These are phyloP conservation scores for Matsumyia berberina DNA, from an alignment of 2,888 invertebrate genomes.

Conservation along the genomic window DNA sequence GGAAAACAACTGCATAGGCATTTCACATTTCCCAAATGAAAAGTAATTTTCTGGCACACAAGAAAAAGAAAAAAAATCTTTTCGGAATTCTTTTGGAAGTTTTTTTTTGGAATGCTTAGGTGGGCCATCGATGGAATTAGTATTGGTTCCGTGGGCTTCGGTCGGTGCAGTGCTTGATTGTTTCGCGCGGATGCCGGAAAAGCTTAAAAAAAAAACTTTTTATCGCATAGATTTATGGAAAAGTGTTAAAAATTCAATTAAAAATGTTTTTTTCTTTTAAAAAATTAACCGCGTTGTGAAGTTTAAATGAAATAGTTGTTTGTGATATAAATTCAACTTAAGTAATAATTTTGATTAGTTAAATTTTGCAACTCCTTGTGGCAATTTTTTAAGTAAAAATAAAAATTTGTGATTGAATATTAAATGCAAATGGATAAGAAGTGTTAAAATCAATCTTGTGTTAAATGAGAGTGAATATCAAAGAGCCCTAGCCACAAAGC, in stretches of 20 bases:
- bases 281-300: constrained; percentile 53
- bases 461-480: too few species aligned
- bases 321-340: constrained; percentile 41
- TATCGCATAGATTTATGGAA: too few species aligned
- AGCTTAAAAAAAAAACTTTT: too few species aligned
- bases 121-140: constrained; percentile 42
- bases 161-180: constrained; percentile 54
- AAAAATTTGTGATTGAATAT: neutral
- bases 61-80: constrained; percentile 22
- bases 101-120: constrained; percentile 6
- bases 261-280: neutral
- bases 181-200: constrained; percentile 46
- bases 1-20: constrained; percentile 70
- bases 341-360: constrained; percentile 64
- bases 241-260: neutral
- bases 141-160: constrained; percentile 69
- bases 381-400: neutral
- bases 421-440: too few species aligned
- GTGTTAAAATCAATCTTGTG: too few species aligned
- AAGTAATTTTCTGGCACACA: constrained; percentile 47
- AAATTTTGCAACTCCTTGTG: constrained; percentile 55
- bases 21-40: constrained; percentile 36
- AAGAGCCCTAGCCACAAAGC: too few species aligned
- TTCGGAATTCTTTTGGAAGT: constrained; percentile 35
- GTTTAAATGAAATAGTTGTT: constrained; percentile 66